Base-by-base conservation (phyloP, 2,113 vertebrate species). In the Myocastor coypus region DNA sequence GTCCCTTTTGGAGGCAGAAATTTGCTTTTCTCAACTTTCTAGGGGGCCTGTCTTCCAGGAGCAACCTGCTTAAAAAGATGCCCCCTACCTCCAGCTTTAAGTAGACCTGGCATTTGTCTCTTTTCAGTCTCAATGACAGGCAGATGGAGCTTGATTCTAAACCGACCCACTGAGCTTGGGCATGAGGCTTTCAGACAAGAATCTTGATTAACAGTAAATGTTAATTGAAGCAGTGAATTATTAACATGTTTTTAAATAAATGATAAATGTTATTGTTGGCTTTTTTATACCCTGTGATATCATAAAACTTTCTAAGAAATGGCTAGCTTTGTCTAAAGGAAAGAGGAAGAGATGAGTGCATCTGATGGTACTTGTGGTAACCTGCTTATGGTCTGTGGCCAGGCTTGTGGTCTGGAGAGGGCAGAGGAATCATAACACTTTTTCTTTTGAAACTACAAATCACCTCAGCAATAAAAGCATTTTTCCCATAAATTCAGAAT, bases 191-290 rank as follows among this genome's bases (percentile, higher is more conserved):
- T 97, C 92, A 96, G 92, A 94, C 77, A 83, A 91, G 90, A 94
- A 92, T 92, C 94, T 97, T 98, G 96, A 97, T 97, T 97, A 97
- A 96, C 52, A 55, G 93, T 89, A 98, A 98, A 98, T 98, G 97
- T 97, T 98, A 98, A 98, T 98, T 98, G 96, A 98, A 98, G 87
- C 97, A 97, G 93, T 98, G 73, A 98, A 98, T 98, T 97, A 98
- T 98, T 98, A 97, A 97, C 78, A n/a, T 92, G 94, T 83, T 97
- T 96, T 95, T 86, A 81, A 92, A 98, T 98, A 94, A 98, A 97
- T 97, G 92, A 97, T 97, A 93, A 96, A 97, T 97, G 92, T 61
- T 93, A 75, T 64, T 97, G 88, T 96, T 78, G 90, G 84, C 90
- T 90, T 34, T 92, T 97, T 97, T 95, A 87, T 84, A 55, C 91